These are phyloP conservation scores for Lycocerus yunnanus DNA, from an alignment of 2,888 invertebrate species.

Conservation along the genomic window DNA sequence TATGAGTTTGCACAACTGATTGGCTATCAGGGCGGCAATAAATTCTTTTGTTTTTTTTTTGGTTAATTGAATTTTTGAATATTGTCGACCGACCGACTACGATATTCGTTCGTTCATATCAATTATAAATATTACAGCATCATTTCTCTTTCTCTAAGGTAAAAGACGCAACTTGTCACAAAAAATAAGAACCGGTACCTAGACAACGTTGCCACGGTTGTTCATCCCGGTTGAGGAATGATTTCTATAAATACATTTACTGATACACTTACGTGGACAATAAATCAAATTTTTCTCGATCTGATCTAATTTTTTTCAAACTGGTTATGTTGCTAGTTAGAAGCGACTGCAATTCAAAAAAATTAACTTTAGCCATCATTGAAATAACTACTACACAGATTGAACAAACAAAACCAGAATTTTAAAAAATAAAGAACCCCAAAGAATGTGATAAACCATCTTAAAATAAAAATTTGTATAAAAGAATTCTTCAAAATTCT, in stretches of 20 bases:
- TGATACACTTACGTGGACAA: not conserved
- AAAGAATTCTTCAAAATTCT: not conserved
- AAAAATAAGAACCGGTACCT: slow-evolving; percentile 25
- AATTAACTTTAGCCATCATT: too few species aligned
- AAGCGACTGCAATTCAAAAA: too few species aligned
- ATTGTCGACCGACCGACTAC: slow-evolving; percentile 4
- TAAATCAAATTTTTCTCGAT: not conserved
- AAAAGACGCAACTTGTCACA: not conserved
- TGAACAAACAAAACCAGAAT: not conserved
- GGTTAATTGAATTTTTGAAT: not conserved
- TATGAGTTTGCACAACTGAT: slow-evolving; percentile 44
- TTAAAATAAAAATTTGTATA: not conserved
- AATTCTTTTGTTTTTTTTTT: not conserved
- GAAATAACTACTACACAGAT: not conserved
- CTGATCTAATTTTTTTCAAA: not conserved
- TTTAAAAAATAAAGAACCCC: not conserved
- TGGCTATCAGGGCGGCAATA: slow-evolving; percentile 31
- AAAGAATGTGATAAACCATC: not conserved
- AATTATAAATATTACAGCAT: not conserved
- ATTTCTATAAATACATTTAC: not conserved
- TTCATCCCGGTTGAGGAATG: not conserved
- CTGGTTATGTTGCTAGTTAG: not conserved
- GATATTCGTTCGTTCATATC: slow-evolving; percentile 22
- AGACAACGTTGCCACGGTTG: slow-evolving; percentile 22
- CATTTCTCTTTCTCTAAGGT: not conserved